Evolutionary conservation across 2,797 vertebrate genomes (phyloP).

Genomic region (Characodon lateralis): DNA sequence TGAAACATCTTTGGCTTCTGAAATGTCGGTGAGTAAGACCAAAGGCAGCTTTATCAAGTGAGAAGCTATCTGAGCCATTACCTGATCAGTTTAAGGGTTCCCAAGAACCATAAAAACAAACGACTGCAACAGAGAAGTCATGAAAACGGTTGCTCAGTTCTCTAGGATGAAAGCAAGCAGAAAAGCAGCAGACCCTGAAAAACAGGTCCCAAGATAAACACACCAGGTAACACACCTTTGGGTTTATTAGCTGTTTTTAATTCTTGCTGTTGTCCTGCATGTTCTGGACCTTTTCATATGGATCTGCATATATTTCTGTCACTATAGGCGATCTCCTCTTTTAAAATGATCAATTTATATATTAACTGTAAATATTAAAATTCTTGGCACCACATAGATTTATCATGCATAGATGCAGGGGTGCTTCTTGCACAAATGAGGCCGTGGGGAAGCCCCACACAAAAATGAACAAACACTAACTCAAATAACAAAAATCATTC

Average conservation of each 20-base stretch:
- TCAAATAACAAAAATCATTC: neutral
- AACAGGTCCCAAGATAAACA: conserved; percentile 68
- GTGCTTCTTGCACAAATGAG: neutral
- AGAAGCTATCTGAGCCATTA: conserved; percentile 13
- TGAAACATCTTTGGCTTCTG: conserved; percentile 66
- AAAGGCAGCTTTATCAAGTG: conserved; percentile 38
- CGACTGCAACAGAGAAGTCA: conserved; percentile 27
- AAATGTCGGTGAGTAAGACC: conserved; percentile 57
- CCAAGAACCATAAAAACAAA: conserved; percentile 38
- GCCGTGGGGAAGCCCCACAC: neutral
- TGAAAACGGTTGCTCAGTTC: conserved; percentile 36
- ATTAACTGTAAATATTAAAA: neutral
- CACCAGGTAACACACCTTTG: conserved; percentile 51
- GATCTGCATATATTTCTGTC: neutral
- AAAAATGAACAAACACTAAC: neutral
- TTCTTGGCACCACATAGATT: neutral
- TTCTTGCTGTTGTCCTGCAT: conserved; percentile 13
- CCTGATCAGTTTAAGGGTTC: conserved; percentile 27
- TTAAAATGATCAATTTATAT: neutral
- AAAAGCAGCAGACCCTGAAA: conserved; percentile 51
- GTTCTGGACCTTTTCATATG: neutral
- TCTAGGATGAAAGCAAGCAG: conserved; percentile 24
- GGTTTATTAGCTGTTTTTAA: conserved; percentile 55
- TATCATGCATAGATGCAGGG: neutral
- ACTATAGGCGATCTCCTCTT: neutral